Evolutionary conservation across 2,113 vertebrate species (phyloP).

Genomic region (Gorsachius goisagi): DNA sequence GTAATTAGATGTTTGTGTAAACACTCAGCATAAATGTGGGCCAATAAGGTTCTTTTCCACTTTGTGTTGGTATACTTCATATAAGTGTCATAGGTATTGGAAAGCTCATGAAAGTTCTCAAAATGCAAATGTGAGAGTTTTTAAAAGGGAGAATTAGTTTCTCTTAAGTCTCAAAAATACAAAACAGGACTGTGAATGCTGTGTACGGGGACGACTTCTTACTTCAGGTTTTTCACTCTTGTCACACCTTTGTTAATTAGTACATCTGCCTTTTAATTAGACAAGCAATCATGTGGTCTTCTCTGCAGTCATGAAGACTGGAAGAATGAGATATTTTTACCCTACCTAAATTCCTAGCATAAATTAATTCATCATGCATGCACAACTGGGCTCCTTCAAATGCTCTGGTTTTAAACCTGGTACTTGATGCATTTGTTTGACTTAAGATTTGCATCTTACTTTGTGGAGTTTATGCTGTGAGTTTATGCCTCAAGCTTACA

Average conservation of each 20-base stretch:
- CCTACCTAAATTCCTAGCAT: slow-evolving; percentile 9
- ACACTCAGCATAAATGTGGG: neutral
- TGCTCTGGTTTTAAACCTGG: neutral
- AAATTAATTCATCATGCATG: slow-evolving; percentile 14
- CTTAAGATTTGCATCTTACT: neutral
- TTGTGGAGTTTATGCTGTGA: neutral
- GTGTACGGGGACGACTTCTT: neutral
- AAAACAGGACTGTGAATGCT: neutral
- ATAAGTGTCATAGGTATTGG: neutral
- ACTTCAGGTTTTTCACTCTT: neutral
- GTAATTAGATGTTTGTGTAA: neutral
- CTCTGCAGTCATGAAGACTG: neutral
- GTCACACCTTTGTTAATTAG: slow-evolving; percentile 46
- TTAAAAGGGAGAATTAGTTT: neutral
- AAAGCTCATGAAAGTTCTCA: neutral
- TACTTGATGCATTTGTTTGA: neutral
- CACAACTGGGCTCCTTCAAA: neutral
- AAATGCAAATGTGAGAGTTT: neutral
- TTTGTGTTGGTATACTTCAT: neutral
- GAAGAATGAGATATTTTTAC: slow-evolving; percentile 44
- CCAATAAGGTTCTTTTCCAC: neutral
- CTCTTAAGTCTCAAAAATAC: neutral
- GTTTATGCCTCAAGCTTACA: neutral
- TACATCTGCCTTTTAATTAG: slow-evolving; percentile 46
- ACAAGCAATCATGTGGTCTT: neutral